Conservation (phyloP, 2,797 vertebrate genomes). For the Syncerus caffer region DNA sequence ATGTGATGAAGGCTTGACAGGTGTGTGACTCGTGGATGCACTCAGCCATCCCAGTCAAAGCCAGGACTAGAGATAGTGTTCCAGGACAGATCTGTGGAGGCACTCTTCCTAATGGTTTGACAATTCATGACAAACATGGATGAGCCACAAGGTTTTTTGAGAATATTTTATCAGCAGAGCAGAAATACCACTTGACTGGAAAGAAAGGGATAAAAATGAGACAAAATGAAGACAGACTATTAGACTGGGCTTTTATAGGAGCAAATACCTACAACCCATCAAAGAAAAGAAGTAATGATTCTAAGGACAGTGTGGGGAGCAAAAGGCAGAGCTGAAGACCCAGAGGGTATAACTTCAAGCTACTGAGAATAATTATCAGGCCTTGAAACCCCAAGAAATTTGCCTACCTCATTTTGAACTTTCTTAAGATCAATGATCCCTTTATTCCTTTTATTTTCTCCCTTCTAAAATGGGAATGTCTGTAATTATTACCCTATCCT, state of each 20-base stretch:
- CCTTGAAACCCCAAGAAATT: not conserved
- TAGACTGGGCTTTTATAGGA: not conserved
- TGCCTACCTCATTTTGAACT: not conserved
- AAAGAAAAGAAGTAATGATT: not conserved
- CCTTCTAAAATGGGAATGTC: not conserved
- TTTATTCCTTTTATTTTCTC: not conserved
- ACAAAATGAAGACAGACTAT: not conserved
- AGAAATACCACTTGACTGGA: not conserved
- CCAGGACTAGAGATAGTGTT: not conserved
- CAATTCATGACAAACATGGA: not conserved
- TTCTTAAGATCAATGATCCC: not conserved
- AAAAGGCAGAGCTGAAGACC: not conserved
- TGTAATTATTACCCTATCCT: not conserved
- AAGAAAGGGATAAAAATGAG: not conserved
- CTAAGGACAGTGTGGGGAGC: not conserved
- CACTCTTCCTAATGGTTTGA: not conserved
- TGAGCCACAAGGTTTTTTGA: not conserved
- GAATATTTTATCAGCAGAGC: not conserved
- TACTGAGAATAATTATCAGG: not conserved
- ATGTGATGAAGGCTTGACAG: not conserved
- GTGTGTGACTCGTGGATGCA: not conserved
- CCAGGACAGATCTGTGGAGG: not conserved
- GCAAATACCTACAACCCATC: not conserved
- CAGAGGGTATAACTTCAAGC: not conserved
- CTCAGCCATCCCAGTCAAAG: not conserved